These are phyloP conservation scores for Drosophila ohnishii DNA, from an alignment of 1,140 invertebrate genomes.

Conservation along the genomic window DNA sequence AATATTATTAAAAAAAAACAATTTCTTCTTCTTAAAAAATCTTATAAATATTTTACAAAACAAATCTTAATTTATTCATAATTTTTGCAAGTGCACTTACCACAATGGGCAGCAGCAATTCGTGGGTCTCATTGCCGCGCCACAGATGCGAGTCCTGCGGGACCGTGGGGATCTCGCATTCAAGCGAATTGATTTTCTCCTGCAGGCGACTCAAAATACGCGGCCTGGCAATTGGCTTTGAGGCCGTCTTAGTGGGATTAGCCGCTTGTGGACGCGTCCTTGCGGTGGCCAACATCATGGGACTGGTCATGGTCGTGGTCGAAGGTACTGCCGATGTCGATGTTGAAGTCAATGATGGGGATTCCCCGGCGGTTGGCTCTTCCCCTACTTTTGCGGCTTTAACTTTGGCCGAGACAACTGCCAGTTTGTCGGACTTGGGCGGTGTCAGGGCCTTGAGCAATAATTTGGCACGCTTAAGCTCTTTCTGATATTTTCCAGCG, in stretches of 20 bases:
- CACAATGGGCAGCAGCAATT: conserved; percentile 86
- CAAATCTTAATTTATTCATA: neutral
- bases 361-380: conserved; percentile 7
- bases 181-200: conserved; percentile 85
- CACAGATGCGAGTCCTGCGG: conserved; percentile 86
- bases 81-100: conserved; percentile 83
- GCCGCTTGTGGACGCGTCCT: conserved; percentile 31
- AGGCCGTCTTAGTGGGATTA: conserved; percentile 73
- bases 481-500: conserved; percentile 72
- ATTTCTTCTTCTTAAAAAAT: neutral
- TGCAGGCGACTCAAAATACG: conserved; percentile 83
- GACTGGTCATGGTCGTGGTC: conserved; percentile 24
- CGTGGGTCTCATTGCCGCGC: conserved; percentile 87
- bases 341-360: conserved; percentile 33
- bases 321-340: conserved; percentile 5
- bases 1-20: too few relatives aligned
- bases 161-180: conserved; percentile 86
- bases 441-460: conserved; percentile 71
- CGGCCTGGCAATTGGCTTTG: conserved; percentile 79
- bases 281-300: conserved; percentile 20
- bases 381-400: conserved; percentile 35
- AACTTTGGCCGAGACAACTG: conserved; percentile 58
- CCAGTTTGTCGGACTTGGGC: conserved; percentile 52
- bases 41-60: neutral
- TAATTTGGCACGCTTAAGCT: conserved; percentile 80